Conservation (phyloP, 2,797 vertebrate genomes). For the Eulemur mongoz region DNA sequence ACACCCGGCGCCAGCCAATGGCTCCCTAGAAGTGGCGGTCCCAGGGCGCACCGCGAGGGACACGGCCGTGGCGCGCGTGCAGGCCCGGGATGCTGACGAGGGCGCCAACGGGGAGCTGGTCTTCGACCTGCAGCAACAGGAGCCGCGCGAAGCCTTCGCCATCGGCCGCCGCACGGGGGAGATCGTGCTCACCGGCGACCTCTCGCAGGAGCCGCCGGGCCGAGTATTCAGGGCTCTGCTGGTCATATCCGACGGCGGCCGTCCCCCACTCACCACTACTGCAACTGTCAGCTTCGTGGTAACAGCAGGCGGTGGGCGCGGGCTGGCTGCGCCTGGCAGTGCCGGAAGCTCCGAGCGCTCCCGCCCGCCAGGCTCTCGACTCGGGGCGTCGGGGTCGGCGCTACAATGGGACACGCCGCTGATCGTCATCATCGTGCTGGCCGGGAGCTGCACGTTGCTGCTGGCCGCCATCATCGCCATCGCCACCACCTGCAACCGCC, state of each 20-base stretch:
- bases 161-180: constrained; percentile 93
- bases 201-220: constrained; percentile 90
- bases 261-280: constrained; percentile 90
- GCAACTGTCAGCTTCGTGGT: constrained; percentile 92
- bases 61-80: constrained; percentile 92
- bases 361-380: constrained; percentile 79
- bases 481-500: constrained; percentile 93
- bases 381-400: constrained; percentile 84
- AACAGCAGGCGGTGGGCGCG: constrained; percentile 88
- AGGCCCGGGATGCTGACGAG: constrained; percentile 93
- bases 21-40: constrained; percentile 92
- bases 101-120: constrained; percentile 92
- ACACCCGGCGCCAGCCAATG: constrained; percentile 91
- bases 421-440: constrained; percentile 94
- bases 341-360: constrained; percentile 83
- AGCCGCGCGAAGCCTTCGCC: constrained; percentile 89
- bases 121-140: constrained; percentile 89
- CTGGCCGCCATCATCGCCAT: constrained; percentile 95
- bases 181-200: constrained; percentile 89
- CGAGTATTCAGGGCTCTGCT: constrained; percentile 90
- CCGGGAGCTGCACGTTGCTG: constrained; percentile 95
- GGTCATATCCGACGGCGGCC: constrained; percentile 91
- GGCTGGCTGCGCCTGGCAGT: constrained; percentile 82
- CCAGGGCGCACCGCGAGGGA: constrained; percentile 91
- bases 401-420: constrained; percentile 93